Conservation (phyloP, 2,888 invertebrate genomes). For the Melitaea athalia region DNA sequence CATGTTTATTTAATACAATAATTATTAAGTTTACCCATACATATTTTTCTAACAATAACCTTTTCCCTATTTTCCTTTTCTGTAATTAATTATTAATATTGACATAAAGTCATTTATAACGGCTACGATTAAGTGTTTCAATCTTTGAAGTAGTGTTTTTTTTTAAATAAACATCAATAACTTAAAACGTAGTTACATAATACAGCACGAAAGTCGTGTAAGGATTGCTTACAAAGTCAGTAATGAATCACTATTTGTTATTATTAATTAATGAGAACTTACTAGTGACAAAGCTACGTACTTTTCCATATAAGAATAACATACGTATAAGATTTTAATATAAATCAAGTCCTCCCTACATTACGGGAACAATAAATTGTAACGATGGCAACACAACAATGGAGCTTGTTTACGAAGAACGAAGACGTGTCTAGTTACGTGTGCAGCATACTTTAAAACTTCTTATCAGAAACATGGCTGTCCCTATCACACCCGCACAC, state of each 20-base stretch:
- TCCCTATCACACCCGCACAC: constrained; percentile 56
- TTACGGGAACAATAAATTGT: constrained; percentile 31
- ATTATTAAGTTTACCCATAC: too few relatives aligned
- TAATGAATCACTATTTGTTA: not conserved
- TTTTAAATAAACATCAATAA: too few relatives aligned
- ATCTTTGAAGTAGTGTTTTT: too few relatives aligned
- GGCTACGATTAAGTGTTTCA: too few relatives aligned
- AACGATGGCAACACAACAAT: constrained; percentile 61
- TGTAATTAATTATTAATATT: too few relatives aligned
- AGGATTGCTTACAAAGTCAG: not conserved
- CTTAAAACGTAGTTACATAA: too few relatives aligned
- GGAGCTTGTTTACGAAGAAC: constrained; percentile 76
- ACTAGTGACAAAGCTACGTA: not conserved
- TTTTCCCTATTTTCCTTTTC: too few relatives aligned
- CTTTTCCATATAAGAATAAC: not conserved
- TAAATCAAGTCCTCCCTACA: constrained; percentile 30
- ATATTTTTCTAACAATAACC: too few relatives aligned
- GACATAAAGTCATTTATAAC: too few relatives aligned
- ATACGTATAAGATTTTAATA: not conserved
- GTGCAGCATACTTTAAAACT: constrained; percentile 67
- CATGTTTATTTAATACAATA: too few relatives aligned
- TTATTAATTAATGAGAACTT: not conserved
- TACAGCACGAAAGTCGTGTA: not conserved
- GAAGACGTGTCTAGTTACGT: constrained; percentile 81
- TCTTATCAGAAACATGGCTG: constrained; percentile 62